phyloP scores from a whole-genome alignment of 2,797 vertebrate genomes.

The Odontamblyopus lacepedii region DNA sequence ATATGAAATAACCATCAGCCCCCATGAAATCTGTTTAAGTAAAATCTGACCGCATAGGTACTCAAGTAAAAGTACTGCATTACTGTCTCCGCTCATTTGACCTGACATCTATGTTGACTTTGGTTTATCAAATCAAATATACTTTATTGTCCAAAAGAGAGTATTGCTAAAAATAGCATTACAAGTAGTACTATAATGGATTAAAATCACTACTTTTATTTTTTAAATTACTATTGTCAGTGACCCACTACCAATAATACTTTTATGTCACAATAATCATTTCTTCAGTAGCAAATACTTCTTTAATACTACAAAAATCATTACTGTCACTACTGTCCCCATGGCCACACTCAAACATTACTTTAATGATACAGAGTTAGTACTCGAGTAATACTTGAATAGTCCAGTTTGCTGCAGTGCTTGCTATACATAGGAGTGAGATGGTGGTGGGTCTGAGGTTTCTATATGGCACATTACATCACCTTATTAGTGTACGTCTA shows the following conservation, averaged over 20 bases:
- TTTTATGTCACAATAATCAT: not conserved
- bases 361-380: not conserved
- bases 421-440: conserved; percentile 38
- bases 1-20: conserved; percentile 24
- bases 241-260: not conserved
- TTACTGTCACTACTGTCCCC: not conserved
- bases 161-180: too few relatives aligned
- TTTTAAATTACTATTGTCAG: not conserved
- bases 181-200: not conserved
- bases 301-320: not conserved
- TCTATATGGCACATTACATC: conserved; percentile 59
- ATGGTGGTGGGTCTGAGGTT: conserved; percentile 40
- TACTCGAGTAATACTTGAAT: not conserved
- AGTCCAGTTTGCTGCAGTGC: not conserved
- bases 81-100: not conserved
- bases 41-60: conserved; percentile 28
- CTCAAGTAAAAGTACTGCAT: conserved; percentile 7
- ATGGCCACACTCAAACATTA: not conserved
- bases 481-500: conserved; percentile 58
- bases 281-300: not conserved
- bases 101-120: not conserved
- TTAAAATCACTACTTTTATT: not conserved
- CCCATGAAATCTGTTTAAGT: conserved; percentile 36
- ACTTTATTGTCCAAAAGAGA: too few relatives aligned
- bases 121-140: not conserved